Evolutionary conservation across 2,113 vertebrate genomes (phyloP).

Genomic region (Salminus brasiliensis): DNA sequence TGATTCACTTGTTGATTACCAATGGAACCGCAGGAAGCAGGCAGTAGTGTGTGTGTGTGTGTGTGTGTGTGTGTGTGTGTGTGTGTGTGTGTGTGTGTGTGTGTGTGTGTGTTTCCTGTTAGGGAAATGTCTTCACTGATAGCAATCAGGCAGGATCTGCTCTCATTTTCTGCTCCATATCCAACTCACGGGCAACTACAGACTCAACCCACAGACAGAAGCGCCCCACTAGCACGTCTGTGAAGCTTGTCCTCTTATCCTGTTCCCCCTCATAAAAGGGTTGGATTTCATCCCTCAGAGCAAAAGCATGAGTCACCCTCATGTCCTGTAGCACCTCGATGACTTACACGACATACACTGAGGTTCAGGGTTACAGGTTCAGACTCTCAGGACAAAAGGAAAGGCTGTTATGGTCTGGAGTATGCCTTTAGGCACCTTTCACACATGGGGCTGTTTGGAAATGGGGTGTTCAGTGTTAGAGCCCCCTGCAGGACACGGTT

Average conservation of each 20-base stretch:
- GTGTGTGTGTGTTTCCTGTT: conserved; percentile 44
- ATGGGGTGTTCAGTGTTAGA: not conserved
- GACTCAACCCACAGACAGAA: not conserved
- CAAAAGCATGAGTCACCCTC: conserved; percentile 27
- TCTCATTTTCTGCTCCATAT: conserved; percentile 18
- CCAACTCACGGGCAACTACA: conserved; percentile 9
- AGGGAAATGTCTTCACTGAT: conserved; percentile 44
- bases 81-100: conserved; percentile 5
- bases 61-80: conserved; percentile 19
- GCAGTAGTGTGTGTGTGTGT: conserved; percentile 22
- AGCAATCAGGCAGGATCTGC: conserved; percentile 1
- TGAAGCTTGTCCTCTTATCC: conserved; percentile 21
- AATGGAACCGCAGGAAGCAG: conserved; percentile 41
- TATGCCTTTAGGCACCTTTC: not conserved
- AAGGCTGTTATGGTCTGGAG: not conserved
- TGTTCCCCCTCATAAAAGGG: conserved; percentile 20
- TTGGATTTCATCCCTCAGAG: conserved; percentile 21
- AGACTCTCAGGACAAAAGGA: not conserved
- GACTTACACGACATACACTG: conserved; percentile 15
- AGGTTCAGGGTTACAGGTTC: conserved; percentile 13
- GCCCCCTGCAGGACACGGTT: no score
- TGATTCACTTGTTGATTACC: conserved; percentile 30
- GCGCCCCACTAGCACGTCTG: conserved; percentile 6
- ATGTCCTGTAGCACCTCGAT: not conserved
- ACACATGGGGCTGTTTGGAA: not conserved